Evolutionary conservation across 1,140 invertebrate genomes (phyloP).

Genomic region (Atta texana): DNA sequence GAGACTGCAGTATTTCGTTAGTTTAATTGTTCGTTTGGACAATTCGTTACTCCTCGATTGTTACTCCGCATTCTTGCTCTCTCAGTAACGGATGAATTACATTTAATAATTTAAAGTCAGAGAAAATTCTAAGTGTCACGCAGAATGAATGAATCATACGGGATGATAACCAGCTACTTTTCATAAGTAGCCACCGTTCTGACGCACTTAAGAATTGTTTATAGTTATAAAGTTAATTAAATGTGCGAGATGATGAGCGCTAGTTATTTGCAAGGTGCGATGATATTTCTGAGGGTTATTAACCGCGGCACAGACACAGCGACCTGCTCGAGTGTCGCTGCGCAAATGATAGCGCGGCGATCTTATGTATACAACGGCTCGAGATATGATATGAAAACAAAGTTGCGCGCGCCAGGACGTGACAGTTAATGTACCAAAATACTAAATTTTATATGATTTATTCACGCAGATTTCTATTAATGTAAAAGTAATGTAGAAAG

Average conservation of each 20-base stretch:
- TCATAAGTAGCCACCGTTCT: neutral
- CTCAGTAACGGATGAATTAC: neutral
- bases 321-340: neutral
- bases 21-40: neutral
- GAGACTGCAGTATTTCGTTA: neutral
- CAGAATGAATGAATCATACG: neutral
- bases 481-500: neutral
- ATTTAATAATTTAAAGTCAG: neutral
- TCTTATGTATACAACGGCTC: neutral
- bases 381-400: neutral
- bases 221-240: constrained; percentile 6
- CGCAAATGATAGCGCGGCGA: neutral
- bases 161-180: neutral
- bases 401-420: neutral
- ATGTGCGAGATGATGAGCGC: neutral
- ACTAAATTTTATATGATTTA: neutral
- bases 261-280: neutral
- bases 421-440: neutral
- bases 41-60: neutral
- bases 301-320: neutral
- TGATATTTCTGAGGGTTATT: neutral
- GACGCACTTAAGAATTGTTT: neutral
- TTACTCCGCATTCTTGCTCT: neutral
- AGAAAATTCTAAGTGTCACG: neutral
- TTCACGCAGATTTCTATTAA: neutral